Base-by-base conservation (phyloP, 37 sponge, comb jelly and placozoan species). In the Spongia lamella region DNA sequence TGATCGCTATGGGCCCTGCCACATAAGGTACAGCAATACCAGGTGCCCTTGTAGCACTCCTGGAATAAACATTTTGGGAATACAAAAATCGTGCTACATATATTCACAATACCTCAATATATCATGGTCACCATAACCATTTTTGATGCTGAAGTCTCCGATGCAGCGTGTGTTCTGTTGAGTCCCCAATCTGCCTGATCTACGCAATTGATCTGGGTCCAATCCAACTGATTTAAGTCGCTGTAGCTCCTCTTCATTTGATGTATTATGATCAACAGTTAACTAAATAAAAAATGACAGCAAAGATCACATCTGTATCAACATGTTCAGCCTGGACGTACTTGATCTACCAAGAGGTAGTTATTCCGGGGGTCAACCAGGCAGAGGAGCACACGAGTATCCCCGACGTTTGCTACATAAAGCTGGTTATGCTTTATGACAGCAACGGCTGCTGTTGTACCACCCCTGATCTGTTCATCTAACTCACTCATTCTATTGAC, bases 351-450 rank as follows among this genome's bases (percentile, higher is more conserved):
- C 9, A 43, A 43, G 9, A 43, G 47, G 9, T 43, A 43, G 9
- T 0, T 11, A 16, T 54, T 17, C 22, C 3, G 0, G 3, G 35
- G 63, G 38, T 84, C 63, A 36, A 49, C 21, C 21, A 57, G 25
- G 40, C 85, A 77, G 21, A 92, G 83, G 20, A 88, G 53, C 1
- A 77, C 85, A n/a, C 96, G 63, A 17, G 91, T 79, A 38, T 93
- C 94, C 3, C 97, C 97, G 0, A 93, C 82, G 49, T 93, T 96
- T 29, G 94, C 97, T 16, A 90, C 83, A 67, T 85, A 90, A 47
- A 96, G 72, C 31, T 68, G 21, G 40, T 63, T 53, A 17, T 77
- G 53, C 77, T 52, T 52, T 32, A 90, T 63, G 4, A 86, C 56
- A 20, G 87, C 78, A 14, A 90, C 33, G 21, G 80, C 85, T 20